Evolutionary conservation across 1,140 invertebrate species (phyloP), one percentile per base, ranked within the genome.

Genomic region (Drosophila serrata): DNA sequence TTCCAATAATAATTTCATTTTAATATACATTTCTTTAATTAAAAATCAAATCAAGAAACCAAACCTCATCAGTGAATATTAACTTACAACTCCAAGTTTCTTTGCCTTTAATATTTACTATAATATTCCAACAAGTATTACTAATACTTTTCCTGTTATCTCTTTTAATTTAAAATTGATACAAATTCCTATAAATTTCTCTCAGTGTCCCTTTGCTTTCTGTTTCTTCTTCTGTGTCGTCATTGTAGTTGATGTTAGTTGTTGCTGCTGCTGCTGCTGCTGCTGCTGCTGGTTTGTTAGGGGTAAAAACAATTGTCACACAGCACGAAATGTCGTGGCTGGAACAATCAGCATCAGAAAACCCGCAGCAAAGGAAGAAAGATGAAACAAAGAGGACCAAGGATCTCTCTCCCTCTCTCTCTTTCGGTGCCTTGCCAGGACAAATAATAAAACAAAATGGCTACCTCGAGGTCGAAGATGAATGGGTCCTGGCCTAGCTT

Each of bases 391-490:
- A 42, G 69, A 65, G 45, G 7, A 29, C 39, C 17, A 45, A 65
- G 63, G 57, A 65, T 46, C 31, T 29, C 35, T n/a, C 13, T 22
- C 17, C 1, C 11, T 6, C 40, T 22, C 19, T 6, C 42, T 43
- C 17, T 45, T 29, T 13, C 12, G 24, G 9, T 17, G 13, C 31
- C 19, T 22, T 9, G 19, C 13, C 58, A 68, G 45, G 39, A 76
- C 62, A 69, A 79, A 70, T 48, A 60, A 70, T 48, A 60, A 70
- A 74, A 75, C 76, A 88, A 90, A 88, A 90, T 90, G 76, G 85
- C 85, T 72, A 82, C 80, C 68, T 61, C 80, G 84, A 84, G 84
- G 80, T 88, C 84, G 60, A 61, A 84, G 68, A 74, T 68, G 80
- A 69, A 79, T 79, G 61, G 64, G 59, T 31, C 33, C 56, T 39